phyloP scores from a whole-genome alignment of 2,113 vertebrate genomes.

The Psettodes erumei region DNA sequence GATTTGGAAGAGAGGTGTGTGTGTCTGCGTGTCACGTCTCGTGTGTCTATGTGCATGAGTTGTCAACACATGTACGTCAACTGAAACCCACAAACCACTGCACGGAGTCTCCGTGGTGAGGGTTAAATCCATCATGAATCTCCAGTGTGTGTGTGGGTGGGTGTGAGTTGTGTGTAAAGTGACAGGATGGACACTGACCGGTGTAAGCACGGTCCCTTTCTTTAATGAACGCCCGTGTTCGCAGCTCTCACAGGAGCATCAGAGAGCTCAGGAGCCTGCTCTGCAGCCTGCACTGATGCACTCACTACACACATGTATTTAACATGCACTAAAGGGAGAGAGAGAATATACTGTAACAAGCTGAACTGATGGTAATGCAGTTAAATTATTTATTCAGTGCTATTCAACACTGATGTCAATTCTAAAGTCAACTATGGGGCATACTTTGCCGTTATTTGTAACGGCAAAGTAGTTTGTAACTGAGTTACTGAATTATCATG shows the following conservation, averaged over 20 bases:
- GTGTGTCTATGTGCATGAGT: neutral
- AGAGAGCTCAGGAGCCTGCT: slow-evolving; percentile 17
- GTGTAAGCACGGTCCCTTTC: neutral
- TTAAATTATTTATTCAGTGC: too few relatives aligned
- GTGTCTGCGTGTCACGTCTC: slow-evolving; percentile 3
- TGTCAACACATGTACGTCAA: slow-evolving; percentile 23
- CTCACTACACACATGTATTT: too few relatives aligned
- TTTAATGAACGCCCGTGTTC: slow-evolving; percentile 32
- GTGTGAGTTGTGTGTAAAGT: slow-evolving; percentile 24
- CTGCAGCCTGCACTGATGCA: too few relatives aligned
- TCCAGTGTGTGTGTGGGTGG: slow-evolving; percentile 1
- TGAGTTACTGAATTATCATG: too few relatives aligned
- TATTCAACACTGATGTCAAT: too few relatives aligned
- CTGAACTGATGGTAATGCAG: too few relatives aligned
- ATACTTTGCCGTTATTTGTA: too few relatives aligned
- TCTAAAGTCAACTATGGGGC: too few relatives aligned
- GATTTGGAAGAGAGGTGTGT: slow-evolving; percentile 13
- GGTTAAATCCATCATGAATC: slow-evolving; percentile 53
- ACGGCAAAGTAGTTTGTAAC: too few relatives aligned
- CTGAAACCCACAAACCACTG: slow-evolving; percentile 22
- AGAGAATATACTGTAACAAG: too few relatives aligned
- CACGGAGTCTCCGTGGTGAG: slow-evolving; percentile 7
- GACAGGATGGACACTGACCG: slow-evolving; percentile 12
- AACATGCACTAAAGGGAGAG: too few relatives aligned
- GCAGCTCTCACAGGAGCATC: slow-evolving; percentile 20